A percentile compares a stretch with the other conserved stretches of the same genome.
Conservation (phyloP, 2,888 invertebrate species). For the Morpho deidamia region DNA sequence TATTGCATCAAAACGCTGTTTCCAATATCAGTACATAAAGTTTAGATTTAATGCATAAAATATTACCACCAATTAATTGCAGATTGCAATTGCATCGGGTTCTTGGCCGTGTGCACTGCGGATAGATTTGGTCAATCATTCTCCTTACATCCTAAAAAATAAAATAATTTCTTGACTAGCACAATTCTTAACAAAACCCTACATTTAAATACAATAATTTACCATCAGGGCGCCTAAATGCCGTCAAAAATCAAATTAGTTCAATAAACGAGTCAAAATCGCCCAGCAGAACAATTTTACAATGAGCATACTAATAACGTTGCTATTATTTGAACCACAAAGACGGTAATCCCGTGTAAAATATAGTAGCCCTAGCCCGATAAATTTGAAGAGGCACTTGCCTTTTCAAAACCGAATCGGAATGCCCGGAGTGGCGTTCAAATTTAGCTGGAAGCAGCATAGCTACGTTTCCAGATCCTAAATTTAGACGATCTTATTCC, state of each 20-base stretch:
- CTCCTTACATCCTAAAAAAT: no score
- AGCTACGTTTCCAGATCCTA: constrained; percentile 27
- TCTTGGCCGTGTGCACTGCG: no score
- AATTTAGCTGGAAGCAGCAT: constrained; percentile 50
- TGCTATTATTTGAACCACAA: constrained; percentile 11
- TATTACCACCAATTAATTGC: no score
- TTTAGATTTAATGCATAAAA: no score
- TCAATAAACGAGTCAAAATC: constrained; percentile 32
- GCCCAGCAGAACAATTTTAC: constrained; percentile 13
- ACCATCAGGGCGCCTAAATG: constrained; percentile 11
- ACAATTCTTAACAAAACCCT: no score
- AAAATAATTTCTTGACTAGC: no score
- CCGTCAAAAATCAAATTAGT: constrained; percentile 41
- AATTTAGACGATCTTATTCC: constrained; percentile 10
- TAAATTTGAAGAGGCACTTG: constrained; percentile 58
- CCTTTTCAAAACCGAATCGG: constrained; percentile 56
- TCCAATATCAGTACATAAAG: no score
- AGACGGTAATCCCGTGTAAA: constrained; percentile 36
- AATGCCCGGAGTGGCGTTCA: constrained; percentile 49
- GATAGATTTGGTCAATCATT: no score
- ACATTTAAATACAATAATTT: background rate
- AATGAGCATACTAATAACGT: background rate
- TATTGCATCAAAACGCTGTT: no score
- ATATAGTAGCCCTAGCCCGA: constrained; percentile 33
- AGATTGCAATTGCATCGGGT: no score